Evolutionary conservation across 1,140 invertebrate species (phyloP), one percentile per base, ranked within the genome.

Genomic region (Heliconius himera): DNA sequence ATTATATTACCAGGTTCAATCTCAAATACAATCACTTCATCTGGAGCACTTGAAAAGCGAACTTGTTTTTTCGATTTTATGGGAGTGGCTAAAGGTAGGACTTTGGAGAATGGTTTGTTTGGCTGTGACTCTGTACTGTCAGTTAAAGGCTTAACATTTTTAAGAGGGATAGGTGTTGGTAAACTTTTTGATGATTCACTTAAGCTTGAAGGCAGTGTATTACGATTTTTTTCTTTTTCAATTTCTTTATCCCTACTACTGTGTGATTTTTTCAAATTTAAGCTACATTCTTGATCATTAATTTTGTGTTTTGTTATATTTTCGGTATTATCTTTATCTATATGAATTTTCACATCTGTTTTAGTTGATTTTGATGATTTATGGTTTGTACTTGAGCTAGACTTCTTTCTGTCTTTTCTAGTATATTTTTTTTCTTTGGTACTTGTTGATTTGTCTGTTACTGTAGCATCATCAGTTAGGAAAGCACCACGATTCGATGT

Each of bases 1-100:
- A 94, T 85, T 83, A 82, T 88, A 80, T 93, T 91, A 16, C 93
- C 92, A 76, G 88, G 88, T 81, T 93, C 90, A 82, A 93, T 94
- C 84, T 88, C 77, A 82, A 90, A 93, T 20, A 83, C 81, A 66
- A 74, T 76, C 1, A 93, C 82, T 78, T 87, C 56, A 66, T 76
- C 66, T 18, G 54, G 75, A 56, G 87, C 80, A 56, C 22, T 56
- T 54, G 90, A 91, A 82, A 94, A 94, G 4, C 82, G 74, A 2
- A 93, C 92, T 33, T 36, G 83, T 76, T 92, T 93, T 38, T 86
- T 90, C 36, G 29, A 66, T 71, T 89, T 86, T 1, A 70, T 72
- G 70, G 73, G 71, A 71, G 81, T 82, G n/a, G 54, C 6, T 60
- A 88, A 74, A 26, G 87, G 88, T 26, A 84, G 84, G 6, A 90